These are phyloP conservation scores for Macroteleia sp. DNA, from an alignment of 2,888 invertebrate species.

Conservation along the genomic window DNA sequence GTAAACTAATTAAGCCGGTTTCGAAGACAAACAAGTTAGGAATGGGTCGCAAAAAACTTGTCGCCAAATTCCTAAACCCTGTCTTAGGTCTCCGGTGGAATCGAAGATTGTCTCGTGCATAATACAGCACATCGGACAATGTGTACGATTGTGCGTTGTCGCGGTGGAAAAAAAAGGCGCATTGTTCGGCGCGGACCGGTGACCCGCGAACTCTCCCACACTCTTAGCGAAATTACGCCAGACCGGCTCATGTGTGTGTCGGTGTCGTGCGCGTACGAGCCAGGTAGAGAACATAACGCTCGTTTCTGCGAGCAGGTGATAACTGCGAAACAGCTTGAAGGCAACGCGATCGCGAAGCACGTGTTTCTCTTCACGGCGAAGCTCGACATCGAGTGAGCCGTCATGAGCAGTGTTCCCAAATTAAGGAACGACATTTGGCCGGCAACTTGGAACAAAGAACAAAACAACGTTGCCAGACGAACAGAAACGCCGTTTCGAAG, in stretches of 20 bases:
- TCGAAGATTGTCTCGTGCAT: conserved; percentile 48
- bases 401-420: conserved; percentile 52
- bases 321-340: conserved; percentile 64
- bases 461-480: too few species aligned
- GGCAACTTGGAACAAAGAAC: conserved; percentile 50
- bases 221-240: conserved; percentile 62
- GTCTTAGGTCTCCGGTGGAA: conserved; percentile 14
- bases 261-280: conserved; percentile 25
- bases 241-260: conserved; percentile 25
- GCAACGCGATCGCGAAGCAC: conserved; percentile 60
- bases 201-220: conserved; percentile 82
- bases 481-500: too few species aligned
- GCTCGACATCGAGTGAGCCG: conserved; percentile 53
- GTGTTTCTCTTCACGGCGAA: conserved; percentile 50
- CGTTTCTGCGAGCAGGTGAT: conserved; percentile 66
- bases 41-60: conserved; percentile 15
- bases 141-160: conserved; percentile 42
- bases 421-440: conserved; percentile 62
- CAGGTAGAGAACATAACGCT: conserved; percentile 52
- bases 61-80: conserved; percentile 18
- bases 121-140: conserved; percentile 41
- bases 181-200: conserved; percentile 78
- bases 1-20: conserved; percentile 1
- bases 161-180: conserved; percentile 67
- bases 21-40: background rate